Percentiles rank a stretch among this genome's conserved stretches.
Conservation (phyloP, 2,888 invertebrate species). For the Omphaloscelis lunosa region DNA sequence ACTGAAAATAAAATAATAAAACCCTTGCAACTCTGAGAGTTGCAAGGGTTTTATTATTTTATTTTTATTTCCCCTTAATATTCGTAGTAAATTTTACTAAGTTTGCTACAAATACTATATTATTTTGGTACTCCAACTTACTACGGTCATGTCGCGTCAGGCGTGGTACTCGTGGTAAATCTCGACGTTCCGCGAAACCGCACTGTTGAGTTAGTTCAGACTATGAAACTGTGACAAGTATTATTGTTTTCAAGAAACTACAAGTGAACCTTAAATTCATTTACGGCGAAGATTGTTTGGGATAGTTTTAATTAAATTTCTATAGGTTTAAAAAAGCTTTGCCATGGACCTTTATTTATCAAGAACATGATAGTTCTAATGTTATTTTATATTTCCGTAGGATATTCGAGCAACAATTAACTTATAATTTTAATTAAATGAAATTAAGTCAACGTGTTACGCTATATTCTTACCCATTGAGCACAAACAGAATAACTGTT, state of each 20-base stretch:
- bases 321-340: not conserved
- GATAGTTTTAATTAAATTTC: constrained; percentile 27
- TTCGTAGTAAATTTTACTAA: constrained; percentile 25
- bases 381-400: not conserved
- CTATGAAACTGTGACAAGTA: constrained; percentile 43
- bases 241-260: constrained; percentile 44
- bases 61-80: constrained; percentile 1
- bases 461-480: not conserved
- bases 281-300: constrained; percentile 14
- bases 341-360: not conserved
- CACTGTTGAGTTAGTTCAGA: constrained; percentile 49
- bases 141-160: constrained; percentile 34
- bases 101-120: not conserved
- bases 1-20: not conserved
- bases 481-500: not conserved
- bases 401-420: not conserved
- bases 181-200: constrained; percentile 55
- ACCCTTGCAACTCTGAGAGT: constrained; percentile 4
- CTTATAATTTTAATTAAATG: too few species aligned
- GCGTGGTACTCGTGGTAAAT: constrained; percentile 49
- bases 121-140: constrained; percentile 31
- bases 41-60: constrained; percentile 5
- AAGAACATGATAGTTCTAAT: not conserved
- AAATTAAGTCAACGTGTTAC: not conserved
- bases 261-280: constrained; percentile 27